phyloP scores from a whole-genome alignment of 2,888 invertebrate genomes.

The Eupithecia exiguata region DNA sequence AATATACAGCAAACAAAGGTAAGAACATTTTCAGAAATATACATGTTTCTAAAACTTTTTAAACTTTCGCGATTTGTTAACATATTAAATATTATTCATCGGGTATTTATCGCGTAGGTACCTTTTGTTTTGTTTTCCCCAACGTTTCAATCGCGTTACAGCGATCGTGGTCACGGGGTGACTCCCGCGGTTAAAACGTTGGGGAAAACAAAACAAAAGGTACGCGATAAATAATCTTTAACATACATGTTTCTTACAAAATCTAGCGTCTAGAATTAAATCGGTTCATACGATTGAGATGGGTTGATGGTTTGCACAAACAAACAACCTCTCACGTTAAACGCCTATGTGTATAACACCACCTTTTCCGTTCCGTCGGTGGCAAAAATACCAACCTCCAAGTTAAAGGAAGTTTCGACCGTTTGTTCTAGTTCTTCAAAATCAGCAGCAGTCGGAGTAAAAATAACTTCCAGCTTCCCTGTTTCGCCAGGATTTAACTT shows the following conservation, averaged over 20 bases:
- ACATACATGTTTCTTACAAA: background rate
- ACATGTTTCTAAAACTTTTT: too few relatives aligned
- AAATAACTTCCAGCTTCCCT: constrained; percentile 77
- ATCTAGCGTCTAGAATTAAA: background rate
- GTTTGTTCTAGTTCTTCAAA: constrained; percentile 74
- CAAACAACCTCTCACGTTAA: background rate
- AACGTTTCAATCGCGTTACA: too few relatives aligned
- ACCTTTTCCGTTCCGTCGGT: background rate
- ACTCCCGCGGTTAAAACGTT: too few relatives aligned
- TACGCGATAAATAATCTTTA: too few relatives aligned
- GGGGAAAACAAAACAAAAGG: too few relatives aligned
- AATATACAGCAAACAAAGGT: background rate
- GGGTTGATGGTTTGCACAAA: background rate
- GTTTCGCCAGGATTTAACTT: constrained; percentile 77
- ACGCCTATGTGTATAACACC: background rate
- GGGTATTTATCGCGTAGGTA: too few relatives aligned
- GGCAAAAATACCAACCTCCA: constrained; percentile 67
- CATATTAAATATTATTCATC: too few relatives aligned
- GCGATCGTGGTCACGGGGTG: too few relatives aligned
- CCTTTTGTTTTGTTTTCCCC: too few relatives aligned
- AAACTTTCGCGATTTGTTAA: too few relatives aligned
- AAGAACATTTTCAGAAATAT: background rate
- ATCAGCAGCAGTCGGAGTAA: constrained; percentile 75
- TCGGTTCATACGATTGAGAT: background rate
- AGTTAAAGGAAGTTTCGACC: constrained; percentile 70